Evolutionary conservation across 2,888 invertebrate species (phyloP), one percentile per base, ranked within the genome.

Genomic region (Charanyca ferruginea): DNA sequence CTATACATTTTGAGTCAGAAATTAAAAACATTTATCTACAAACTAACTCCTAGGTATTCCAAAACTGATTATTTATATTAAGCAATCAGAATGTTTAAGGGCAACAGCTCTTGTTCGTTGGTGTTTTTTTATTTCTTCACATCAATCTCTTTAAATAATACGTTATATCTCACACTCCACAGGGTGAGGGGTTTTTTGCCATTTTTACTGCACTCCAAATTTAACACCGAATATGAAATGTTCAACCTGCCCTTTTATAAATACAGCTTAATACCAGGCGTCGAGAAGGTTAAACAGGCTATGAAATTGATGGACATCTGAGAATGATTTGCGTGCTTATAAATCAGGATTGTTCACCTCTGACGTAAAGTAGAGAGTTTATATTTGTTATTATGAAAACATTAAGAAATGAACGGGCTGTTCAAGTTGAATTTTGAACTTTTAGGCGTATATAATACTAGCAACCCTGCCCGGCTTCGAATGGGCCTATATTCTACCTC

Each of bases 71-170:
- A 71, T 62, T 13, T 38, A 58, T 45, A 51, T 51, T 23, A 23
- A 32, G 47, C 42, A 49, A 71, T 55, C 57, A 58, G 22, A 65
- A 58, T 65, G 5, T 38, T 63, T 51, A 66, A 73, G 45, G 32
- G 54, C 6, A 61, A 49, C 60, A 51, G 51, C 63, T 66, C 60
- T 62, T 51, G 51, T 63, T 75, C 38, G 47, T 38, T 44, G 32
- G 20, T 53, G 63, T 64, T 59, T 77, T 71, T 77, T 69, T 69
- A 71, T 80, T 76, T 76, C 64, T 59, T 52, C 42, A 28, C 67
- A 78, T 75, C 75, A 75, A 75, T 78, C 79, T 78, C 74, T 67
- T 67, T 78, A 78, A 75, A 78, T 75, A 78, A 75, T 78, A 57
- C 67, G 62, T 78, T 75, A 62, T 73, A 78, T 75, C 79, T 75